Evolutionary conservation across 2,113 vertebrate genomes (phyloP).

Genomic region (Rattus rattus): DNA sequence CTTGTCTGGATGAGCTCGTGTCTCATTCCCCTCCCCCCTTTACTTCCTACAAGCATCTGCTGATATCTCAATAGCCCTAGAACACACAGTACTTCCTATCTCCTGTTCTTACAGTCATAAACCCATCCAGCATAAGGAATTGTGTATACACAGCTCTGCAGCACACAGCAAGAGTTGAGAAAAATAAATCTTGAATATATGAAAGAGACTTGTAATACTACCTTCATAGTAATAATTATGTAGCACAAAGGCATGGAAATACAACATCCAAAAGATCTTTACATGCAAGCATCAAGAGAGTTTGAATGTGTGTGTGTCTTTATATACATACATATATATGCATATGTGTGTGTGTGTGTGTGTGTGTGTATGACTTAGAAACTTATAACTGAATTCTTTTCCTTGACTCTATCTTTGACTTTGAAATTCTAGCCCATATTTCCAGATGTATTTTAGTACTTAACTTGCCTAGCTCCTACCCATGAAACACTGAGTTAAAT

Average conservation of each 20-base stretch:
- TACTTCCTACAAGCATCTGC: neutral
- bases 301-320: neutral
- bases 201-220: neutral
- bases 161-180: neutral
- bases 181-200: neutral
- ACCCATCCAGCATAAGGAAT: neutral
- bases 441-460: neutral
- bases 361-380: neutral
- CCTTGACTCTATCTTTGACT: neutral
- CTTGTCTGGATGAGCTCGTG: neutral
- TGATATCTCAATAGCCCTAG: neutral
- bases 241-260: neutral
- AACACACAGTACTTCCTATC: neutral
- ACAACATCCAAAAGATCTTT: neutral
- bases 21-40: neutral
- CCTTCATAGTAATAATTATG: neutral
- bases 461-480: neutral
- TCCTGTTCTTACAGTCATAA: neutral
- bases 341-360: neutral
- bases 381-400: neutral
- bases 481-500: neutral
- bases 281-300: neutral
- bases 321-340: neutral
- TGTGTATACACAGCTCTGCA: neutral
- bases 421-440: conserved; percentile 27